Conservation (phyloP, 2,113 vertebrate species). For the Heterocephalus glaber region DNA sequence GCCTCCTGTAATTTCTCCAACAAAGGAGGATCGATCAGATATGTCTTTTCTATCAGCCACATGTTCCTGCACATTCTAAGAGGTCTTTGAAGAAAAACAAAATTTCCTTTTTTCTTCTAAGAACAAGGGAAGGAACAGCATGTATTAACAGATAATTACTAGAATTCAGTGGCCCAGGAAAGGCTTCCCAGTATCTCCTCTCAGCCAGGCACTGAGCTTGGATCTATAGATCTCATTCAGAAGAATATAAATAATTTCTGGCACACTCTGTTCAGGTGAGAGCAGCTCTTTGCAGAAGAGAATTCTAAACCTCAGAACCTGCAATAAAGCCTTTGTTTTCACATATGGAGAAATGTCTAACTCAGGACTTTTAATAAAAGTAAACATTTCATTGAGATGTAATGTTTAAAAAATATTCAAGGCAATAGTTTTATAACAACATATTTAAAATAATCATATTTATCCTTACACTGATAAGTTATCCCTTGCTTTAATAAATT, state of each 20-base stretch:
- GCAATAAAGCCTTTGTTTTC: not conserved
- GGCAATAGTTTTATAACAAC: not conserved
- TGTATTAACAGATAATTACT: not conserved
- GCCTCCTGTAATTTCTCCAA: constrained; percentile 4
- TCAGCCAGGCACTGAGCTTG: not conserved
- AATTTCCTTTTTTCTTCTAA: not conserved
- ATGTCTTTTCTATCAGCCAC: not conserved
- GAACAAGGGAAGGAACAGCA: not conserved
- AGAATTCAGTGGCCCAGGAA: not conserved
- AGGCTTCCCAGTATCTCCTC: not conserved
- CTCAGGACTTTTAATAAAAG: not conserved
- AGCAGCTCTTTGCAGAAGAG: not conserved
- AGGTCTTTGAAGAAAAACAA: not conserved
- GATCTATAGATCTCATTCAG: not conserved
- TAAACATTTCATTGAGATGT: not conserved
- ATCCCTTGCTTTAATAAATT: not conserved
- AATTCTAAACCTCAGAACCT: not conserved
- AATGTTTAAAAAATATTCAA: not conserved
- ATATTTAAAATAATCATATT: not conserved
- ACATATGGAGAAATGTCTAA: not conserved
- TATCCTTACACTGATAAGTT: not conserved
- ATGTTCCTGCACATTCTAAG: not conserved
- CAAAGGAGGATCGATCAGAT: not conserved
- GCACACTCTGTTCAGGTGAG: not conserved
- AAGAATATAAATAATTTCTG: not conserved